phyloP scores from a whole-genome alignment of 37 sponge, comb jelly and placozoan species.

The Bolinopsis microptera region DNA sequence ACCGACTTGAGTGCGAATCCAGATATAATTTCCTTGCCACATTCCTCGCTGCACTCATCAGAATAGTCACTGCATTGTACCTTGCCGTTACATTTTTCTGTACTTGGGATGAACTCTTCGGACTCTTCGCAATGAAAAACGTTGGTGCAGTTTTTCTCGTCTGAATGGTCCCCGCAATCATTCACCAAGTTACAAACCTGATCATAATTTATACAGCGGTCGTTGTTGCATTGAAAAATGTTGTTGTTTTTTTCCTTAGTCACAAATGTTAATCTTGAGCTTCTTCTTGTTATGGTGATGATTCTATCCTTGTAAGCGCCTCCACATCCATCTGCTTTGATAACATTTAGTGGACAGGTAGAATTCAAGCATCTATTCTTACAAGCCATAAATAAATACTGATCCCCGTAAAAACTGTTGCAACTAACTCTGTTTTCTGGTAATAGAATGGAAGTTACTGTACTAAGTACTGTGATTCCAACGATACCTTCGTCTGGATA shows the following conservation, averaged over 20 bases:
- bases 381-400: neutral
- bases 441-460: neutral
- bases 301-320: neutral
- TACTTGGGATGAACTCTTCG: neutral
- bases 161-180: neutral
- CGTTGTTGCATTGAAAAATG: neutral
- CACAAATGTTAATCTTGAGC: neutral
- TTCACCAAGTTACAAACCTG: conserved; percentile 1
- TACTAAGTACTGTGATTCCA: neutral
- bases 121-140: neutral
- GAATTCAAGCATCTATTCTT: neutral
- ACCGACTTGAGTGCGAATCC: neutral
- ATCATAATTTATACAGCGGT: neutral
- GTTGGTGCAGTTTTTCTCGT: neutral
- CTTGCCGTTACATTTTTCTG: conserved; percentile 8
- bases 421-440: neutral
- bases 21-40: neutral
- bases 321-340: neutral
- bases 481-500: neutral
- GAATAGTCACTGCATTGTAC: neutral
- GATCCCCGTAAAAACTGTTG: neutral
- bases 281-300: neutral
- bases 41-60: conserved; percentile 18
- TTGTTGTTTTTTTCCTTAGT: too few relatives aligned
- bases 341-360: neutral